These are phyloP conservation scores for Caradrina kadenii DNA, from an alignment of 2,888 invertebrate species.

Conservation along the genomic window DNA sequence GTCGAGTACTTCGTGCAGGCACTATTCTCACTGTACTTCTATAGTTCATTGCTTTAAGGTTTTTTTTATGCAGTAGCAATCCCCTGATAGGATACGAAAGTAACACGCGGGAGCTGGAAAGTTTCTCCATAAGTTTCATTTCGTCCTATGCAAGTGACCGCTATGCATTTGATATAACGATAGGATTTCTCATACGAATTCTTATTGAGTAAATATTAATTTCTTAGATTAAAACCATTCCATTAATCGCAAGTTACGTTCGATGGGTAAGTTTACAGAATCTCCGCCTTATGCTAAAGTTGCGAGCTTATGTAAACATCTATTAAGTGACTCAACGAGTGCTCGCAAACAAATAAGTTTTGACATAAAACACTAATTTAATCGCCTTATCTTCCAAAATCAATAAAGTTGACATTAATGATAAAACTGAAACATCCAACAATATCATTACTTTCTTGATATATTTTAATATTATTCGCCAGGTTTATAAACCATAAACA, in stretches of 20 bases:
- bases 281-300: constrained; percentile 24
- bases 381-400: not conserved
- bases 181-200: constrained; percentile 22
- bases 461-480: not conserved
- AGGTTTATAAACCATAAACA: not conserved
- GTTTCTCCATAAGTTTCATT: constrained; percentile 11
- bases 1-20: constrained; percentile 71
- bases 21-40: constrained; percentile 77
- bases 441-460: not conserved
- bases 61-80: not conserved
- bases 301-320: constrained; percentile 13
- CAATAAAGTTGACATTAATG: not conserved
- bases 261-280: constrained; percentile 30
- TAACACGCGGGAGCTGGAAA: not conserved
- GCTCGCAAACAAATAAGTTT: constrained; percentile 5
- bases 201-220: constrained; percentile 26
- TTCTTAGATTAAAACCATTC: constrained; percentile 60
- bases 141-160: constrained; percentile 11
- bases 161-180: constrained; percentile 11
- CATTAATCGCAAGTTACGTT: constrained; percentile 43
- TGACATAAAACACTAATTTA: not conserved
- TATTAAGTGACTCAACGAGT: constrained; percentile 10
- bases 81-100: not conserved
- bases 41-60: not conserved
- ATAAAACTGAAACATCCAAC: constrained; percentile 1